Evolutionary conservation across 2,888 invertebrate species (phyloP), one percentile per base, ranked within the genome.

Genomic region (Linhomoeus sp.): DNA sequence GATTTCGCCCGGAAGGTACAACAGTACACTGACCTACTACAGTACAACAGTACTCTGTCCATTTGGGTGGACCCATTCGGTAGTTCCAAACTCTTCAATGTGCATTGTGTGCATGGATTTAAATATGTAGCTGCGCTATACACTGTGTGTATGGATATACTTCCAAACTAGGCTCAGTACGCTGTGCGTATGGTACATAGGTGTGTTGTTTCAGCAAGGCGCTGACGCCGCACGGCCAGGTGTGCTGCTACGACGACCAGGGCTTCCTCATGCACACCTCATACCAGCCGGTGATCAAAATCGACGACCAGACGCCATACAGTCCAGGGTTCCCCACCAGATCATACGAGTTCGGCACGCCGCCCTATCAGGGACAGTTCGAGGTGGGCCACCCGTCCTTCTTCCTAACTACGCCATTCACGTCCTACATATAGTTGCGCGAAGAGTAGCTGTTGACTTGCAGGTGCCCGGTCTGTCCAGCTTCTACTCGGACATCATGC

Each of bases 191-290:
- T n/a, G n/a, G n/a, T n/a, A n/a, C n/a, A n/a, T n/a, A n/a, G n/a
- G n/a, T n/a, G n/a, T n/a, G n/a, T n/a, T 43, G 3, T 51, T 55
- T 39, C 51, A 60, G 58, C 19, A 55, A 55, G 7, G 61, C 56
- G 53, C 56, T 58, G 22, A 63, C 69, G 1, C 59, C 57, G 46
- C 60, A 61, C 49, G 92, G 90, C 46, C 92, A 92, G 63, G 88
- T 92, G 63, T 97, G 94, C 60, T 97, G 94, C 65, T 97, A 94
- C 65, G 88, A 90, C 66, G 81, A 81, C 61, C 80, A 83, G 56
- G 79, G 80, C 2, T 83, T 77, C 67, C 73, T 97, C 23, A 84
- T 90, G 81, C 72, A 90, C 67, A 83, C 90, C 0, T 85, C 85
- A 56, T 94, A 94, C 67, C 85, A 88, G 60, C 82, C 82, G 72